These are phyloP conservation scores for Eupithecia inturbata DNA, from an alignment of 2,888 invertebrate genomes.

Conservation along the genomic window DNA sequence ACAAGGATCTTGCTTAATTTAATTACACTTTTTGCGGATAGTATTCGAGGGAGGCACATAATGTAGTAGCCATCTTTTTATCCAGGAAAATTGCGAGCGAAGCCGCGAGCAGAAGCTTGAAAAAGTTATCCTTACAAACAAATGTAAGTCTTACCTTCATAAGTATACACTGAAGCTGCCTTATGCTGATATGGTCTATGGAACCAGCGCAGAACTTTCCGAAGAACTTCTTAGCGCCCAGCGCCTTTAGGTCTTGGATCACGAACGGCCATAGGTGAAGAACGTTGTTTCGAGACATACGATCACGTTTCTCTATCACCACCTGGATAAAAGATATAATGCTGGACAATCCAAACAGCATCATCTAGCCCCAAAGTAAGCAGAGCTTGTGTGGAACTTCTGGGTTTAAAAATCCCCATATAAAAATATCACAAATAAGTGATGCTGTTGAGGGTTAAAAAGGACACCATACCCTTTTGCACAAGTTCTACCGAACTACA, in stretches of 20 bases:
- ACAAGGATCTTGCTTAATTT: too few species aligned
- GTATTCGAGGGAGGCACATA: too few species aligned
- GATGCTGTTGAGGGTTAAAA: too few species aligned
- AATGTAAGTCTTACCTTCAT: slow-evolving; percentile 87
- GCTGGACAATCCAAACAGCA: not conserved
- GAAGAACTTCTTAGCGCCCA: slow-evolving; percentile 99
- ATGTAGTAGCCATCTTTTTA: too few species aligned
- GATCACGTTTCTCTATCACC: slow-evolving; percentile 97
- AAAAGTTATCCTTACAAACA: not conserved
- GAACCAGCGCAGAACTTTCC: slow-evolving; percentile 99
- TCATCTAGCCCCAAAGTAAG: not conserved
- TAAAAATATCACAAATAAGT: too few species aligned
- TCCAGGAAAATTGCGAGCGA: too few species aligned
- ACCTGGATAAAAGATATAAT: slow-evolving; percentile 75
- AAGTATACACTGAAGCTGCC: slow-evolving; percentile 97
- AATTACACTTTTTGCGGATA: too few species aligned
- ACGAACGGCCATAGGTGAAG: slow-evolving; percentile 99
- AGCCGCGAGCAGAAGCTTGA: not conserved
- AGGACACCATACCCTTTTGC: too few species aligned
- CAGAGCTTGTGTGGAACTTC: too few species aligned
- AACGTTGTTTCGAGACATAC: slow-evolving; percentile 98
- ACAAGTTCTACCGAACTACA: too few species aligned
- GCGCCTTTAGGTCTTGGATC: slow-evolving; percentile 95
- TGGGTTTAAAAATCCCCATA: too few species aligned
- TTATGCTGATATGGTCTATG: slow-evolving; percentile 99